Base-by-base conservation (phyloP, 2,113 vertebrate genomes). In the Cyphomyrus plagiostoma region DNA sequence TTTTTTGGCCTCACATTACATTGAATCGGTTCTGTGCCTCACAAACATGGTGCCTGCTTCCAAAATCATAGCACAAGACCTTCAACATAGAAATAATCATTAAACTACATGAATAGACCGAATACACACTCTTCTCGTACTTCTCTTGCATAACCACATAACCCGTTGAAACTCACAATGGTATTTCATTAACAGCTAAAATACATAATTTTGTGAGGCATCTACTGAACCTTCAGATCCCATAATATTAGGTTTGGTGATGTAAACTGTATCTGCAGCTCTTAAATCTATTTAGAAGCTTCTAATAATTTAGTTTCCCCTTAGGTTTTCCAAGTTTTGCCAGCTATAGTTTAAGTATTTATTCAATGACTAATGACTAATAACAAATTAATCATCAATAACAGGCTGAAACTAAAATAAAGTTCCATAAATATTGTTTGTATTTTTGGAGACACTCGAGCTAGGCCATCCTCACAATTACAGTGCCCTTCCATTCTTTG, bases 271-370 rank as follows among this genome's bases (percentile, higher is more conserved):
- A 50, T 88, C 77, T 77, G 45, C 66, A 80, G 46, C n/a, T 77
- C 30, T 30, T 77, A 50, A 30, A 49, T 88, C 46, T 35, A 49
- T 52, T 49, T 74, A 46, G 88, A 80, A 49, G 48, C 13, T 77
- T 86, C 83, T 50, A 50, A 49, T 50, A 48, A 86, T 86, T 80
- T 42, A 48, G 50, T 86, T 80, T 42, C 39, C 6, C 66, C 88
- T 35, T 26, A 39, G 88, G 62, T 48, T 66, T 80, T 88, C 15
- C 30, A 35, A 88, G 66, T 88, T 49, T 49, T 88, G 30, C 66
- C 77, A 42, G 74, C 66, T 88, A 50, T 26, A 35, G 15, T 77
- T 77, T 77, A 74, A 50, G 6, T 77, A 88, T 80, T 88, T 88
- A 88, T 77, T 88, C n/a, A 39, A n/a, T n/a, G n/a, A n/a, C n/a